Percentiles rank a stretch among this genome's conserved stretches.
Evolutionary conservation across 2,113 vertebrate genomes (phyloP).

Genomic region (Poeciliopsis retropinna): DNA sequence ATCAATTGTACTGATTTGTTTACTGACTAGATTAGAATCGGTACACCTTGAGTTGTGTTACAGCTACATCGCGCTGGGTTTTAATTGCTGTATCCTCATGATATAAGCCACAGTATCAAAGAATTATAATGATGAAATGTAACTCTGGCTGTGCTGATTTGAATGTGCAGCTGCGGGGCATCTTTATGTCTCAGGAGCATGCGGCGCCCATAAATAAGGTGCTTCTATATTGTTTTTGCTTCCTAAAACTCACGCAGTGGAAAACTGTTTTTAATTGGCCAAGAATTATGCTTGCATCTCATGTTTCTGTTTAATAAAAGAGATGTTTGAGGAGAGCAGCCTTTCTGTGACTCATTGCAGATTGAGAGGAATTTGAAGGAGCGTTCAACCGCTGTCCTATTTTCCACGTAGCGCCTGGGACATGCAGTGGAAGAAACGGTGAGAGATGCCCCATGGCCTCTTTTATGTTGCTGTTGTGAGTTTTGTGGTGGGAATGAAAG

Average conservation of each 20-base stretch:
- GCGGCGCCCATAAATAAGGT: conserved; percentile 53
- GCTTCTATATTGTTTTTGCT: conserved; percentile 21
- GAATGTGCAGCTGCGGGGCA: conserved; percentile 39
- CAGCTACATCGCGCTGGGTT: conserved; percentile 13
- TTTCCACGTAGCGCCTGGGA: conserved; percentile 46
- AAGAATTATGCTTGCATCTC: conserved; percentile 20
- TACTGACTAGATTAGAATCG: conserved; percentile 9
- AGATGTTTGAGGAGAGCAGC: conserved; percentile 24
- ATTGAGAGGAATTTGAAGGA: conserved; percentile 46
- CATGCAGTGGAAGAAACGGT: conserved; percentile 30
- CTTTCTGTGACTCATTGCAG: conserved; percentile 45
- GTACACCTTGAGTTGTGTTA: conserved; percentile 23
- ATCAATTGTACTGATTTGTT: conserved; percentile 46
- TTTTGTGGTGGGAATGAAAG: conserved; percentile 48
- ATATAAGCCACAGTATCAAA: conserved; percentile 28
- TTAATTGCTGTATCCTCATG: conserved; percentile 46
- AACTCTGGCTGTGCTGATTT: conserved; percentile 43
- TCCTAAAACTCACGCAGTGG: conserved; percentile 2
- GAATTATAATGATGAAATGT: conserved; percentile 51
- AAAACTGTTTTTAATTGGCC: conserved; percentile 34
- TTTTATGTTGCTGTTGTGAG: conserved; percentile 51
- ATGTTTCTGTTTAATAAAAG: conserved; percentile 12
- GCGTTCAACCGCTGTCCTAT: conserved; percentile 56
- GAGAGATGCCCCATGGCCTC: conserved; percentile 46
- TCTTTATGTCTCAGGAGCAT: conserved; percentile 37